A percentile compares a stretch with the other conserved stretches of the same genome.
Evolutionary conservation across 1,140 invertebrate species (phyloP).

Genomic region (Conus betulinus): DNA sequence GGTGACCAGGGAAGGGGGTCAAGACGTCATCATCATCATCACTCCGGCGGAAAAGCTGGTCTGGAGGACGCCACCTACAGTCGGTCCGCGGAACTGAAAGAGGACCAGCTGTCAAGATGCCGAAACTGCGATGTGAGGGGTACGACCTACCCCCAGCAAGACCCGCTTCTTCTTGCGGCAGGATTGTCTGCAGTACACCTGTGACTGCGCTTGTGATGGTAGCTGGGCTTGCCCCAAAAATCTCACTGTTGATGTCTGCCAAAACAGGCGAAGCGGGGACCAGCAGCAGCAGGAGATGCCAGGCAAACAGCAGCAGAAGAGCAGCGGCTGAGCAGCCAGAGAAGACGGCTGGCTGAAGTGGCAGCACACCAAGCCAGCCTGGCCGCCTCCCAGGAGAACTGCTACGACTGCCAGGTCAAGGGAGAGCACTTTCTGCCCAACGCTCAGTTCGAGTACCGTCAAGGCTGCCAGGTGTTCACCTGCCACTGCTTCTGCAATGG

Average conservation of each 20-base stretch:
- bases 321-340: neutral
- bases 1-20: neutral
- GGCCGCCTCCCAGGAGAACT: neutral
- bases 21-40: neutral
- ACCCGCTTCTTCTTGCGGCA: slow-evolving; percentile 42
- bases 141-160: slow-evolving; percentile 34
- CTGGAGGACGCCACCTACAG: neutral
- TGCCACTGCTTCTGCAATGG: slow-evolving; percentile 65
- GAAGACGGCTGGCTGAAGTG: neutral
- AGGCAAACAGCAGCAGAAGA: neutral
- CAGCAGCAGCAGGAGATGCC: neutral
- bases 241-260: slow-evolving; percentile 39
- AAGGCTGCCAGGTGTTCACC: slow-evolving; percentile 51
- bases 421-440: slow-evolving; percentile 41
- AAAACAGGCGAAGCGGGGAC: neutral
- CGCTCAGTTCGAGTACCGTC: slow-evolving; percentile 45
- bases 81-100: slow-evolving; percentile 1
- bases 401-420: slow-evolving; percentile 43
- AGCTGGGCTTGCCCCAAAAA: slow-evolving; percentile 42
- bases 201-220: slow-evolving; percentile 50
- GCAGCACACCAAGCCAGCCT: too few species aligned
- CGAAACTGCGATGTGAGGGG: slow-evolving; percentile 39
- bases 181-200: slow-evolving; percentile 44
- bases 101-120: slow-evolving; percentile 24
- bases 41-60: neutral